A percentile compares a stretch with the other conserved stretches of the same genome.
phyloP scores from a whole-genome alignment of 1,140 invertebrate species.

The Pogonomyrmex barbatus region DNA sequence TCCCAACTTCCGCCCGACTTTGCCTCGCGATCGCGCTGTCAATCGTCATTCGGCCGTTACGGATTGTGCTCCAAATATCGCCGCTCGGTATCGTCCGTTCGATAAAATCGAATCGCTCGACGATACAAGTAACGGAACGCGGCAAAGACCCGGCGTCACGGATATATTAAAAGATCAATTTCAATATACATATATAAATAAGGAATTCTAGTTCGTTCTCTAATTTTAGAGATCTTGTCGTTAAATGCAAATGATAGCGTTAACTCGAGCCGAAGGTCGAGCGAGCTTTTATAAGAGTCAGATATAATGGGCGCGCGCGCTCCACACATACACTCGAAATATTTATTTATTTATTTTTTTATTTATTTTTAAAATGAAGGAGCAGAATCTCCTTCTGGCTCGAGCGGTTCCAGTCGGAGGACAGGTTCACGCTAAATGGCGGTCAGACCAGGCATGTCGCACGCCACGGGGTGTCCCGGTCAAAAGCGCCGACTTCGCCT shows the following conservation, averaged over 20 bases:
- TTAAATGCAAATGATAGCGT: conserved; percentile 52
- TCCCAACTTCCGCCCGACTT: conserved; percentile 52
- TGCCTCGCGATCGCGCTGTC: conserved; percentile 27
- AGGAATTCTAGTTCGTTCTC: conserved; percentile 6
- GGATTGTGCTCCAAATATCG: conserved; percentile 28
- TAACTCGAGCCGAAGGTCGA: conserved; percentile 49
- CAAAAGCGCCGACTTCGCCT: conserved; percentile 78
- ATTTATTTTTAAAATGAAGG: conserved; percentile 70
- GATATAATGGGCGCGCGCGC: conserved; percentile 32
- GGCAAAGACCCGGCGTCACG: not conserved
- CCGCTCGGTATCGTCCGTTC: not conserved
- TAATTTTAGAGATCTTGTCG: conserved; percentile 7
- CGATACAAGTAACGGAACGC: not conserved
- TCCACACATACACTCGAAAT: conserved; percentile 13
- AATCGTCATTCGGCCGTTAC: conserved; percentile 3
- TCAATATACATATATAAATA: not conserved
- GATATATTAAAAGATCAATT: not conserved
- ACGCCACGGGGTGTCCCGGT: conserved; percentile 79
- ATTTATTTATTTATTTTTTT: conserved; percentile 67
- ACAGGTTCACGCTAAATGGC: conserved; percentile 83
- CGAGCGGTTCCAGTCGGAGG: conserved; percentile 66
- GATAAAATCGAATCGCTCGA: conserved; percentile 20
- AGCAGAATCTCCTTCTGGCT: conserved; percentile 35
- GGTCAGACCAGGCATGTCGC: conserved; percentile 81
- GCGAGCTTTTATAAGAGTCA: conserved; percentile 43